Percentiles rank a stretch among this genome's conserved stretches.
Conservation (phyloP, 2,888 invertebrate genomes). For the Mellilla xanthometata region DNA sequence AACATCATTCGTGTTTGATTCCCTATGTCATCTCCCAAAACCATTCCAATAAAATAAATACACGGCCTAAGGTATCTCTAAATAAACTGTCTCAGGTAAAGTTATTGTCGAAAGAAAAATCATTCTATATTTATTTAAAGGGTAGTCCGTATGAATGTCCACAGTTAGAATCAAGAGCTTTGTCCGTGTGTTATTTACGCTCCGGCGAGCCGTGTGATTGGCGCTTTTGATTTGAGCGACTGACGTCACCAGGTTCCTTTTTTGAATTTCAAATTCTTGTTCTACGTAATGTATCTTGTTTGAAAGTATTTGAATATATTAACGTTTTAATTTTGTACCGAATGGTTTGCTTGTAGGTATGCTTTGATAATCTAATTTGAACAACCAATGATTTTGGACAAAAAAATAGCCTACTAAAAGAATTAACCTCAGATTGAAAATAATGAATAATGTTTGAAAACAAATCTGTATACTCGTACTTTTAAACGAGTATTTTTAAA, state of each 20-base stretch:
- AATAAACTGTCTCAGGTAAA: too few species aligned
- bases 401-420: too few species aligned
- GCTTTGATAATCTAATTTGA: too few species aligned
- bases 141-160: conserved; percentile 2
- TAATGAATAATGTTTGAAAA: too few species aligned
- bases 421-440: too few species aligned
- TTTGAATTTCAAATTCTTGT: conserved; percentile 11
- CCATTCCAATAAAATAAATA: too few species aligned
- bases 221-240: conserved; percentile 32
- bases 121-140: neutral
- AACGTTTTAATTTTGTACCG: neutral
- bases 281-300: neutral
- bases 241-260: conserved; percentile 18
- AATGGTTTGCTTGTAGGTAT: conserved; percentile 63
- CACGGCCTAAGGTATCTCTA: too few species aligned
- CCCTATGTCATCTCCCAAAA: too few species aligned
- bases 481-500: too few species aligned
- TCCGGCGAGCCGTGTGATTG: conserved; percentile 44
- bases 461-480: too few species aligned
- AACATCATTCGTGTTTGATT: too few species aligned
- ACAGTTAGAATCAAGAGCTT: conserved; percentile 11
- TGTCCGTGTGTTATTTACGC: conserved; percentile 33
- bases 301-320: neutral
- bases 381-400: too few species aligned
- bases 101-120: neutral